Percentiles rank a stretch among this genome's conserved stretches.
Evolutionary conservation across 1,140 invertebrate species (phyloP).

Genomic region (Glomeris maerens): DNA sequence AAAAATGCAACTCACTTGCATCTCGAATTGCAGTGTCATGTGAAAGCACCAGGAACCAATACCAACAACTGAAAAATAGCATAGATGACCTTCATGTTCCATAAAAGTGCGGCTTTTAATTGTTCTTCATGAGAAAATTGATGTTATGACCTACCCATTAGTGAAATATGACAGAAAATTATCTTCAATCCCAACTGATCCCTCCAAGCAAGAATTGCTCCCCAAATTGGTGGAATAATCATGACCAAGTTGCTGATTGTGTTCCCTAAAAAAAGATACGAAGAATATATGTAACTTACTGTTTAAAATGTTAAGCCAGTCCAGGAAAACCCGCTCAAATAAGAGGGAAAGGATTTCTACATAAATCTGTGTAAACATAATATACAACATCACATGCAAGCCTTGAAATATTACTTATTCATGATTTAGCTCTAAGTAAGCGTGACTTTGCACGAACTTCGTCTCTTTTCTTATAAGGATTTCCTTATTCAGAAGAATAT

Average conservation of each 20-base stretch:
- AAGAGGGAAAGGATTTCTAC: no score
- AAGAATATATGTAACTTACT: no score
- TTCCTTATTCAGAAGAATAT: no score
- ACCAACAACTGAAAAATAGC: conserved; percentile 28
- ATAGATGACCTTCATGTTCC: neutral
- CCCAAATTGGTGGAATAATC: conserved; percentile 32
- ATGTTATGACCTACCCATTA: conserved; percentile 25
- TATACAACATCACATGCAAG: no score
- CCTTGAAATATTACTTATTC: no score
- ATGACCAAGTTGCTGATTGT: conserved; percentile 35
- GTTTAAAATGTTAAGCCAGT: no score
- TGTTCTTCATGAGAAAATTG: neutral
- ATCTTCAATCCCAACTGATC: conserved; percentile 25
- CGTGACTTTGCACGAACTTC: no score
- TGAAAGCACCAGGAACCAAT: conserved; percentile 37
- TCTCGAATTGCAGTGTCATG: conserved; percentile 34
- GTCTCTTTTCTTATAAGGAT: no score
- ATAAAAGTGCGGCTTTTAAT: neutral
- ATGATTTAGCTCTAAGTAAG: no score
- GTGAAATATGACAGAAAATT: conserved; percentile 25
- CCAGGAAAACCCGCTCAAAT: no score
- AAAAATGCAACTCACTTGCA: conserved; percentile 25
- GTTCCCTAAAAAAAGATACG: conserved; percentile 28
- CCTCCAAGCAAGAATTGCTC: conserved; percentile 22
- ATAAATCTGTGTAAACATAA: no score